phyloP scores from a whole-genome alignment of 2,113 vertebrate species.

The Hemibagrus wyckioides region DNA sequence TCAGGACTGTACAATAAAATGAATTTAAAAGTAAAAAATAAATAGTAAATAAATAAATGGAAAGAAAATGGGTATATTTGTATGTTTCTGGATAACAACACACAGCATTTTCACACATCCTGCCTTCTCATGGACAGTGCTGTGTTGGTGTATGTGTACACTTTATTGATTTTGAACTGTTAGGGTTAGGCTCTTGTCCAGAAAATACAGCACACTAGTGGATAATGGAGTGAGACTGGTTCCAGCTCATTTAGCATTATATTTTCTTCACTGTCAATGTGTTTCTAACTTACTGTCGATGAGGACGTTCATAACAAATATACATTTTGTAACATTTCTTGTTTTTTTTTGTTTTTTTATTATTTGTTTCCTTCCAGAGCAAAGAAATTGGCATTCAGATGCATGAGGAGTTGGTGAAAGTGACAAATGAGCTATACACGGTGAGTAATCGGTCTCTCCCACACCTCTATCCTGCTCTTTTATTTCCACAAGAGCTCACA shows the following conservation, averaged over 20 bases:
- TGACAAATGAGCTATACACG: slow-evolving; percentile 98
- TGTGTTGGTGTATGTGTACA: not conserved
- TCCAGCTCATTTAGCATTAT: not conserved
- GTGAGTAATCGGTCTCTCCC: slow-evolving; percentile 76
- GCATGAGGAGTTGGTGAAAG: slow-evolving; percentile 97
- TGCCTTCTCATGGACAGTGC: not conserved
- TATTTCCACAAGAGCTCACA: slow-evolving; percentile 29
- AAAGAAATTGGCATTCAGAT: slow-evolving; percentile 98
- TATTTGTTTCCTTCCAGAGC: slow-evolving; percentile 74
- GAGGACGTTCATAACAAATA: not conserved
- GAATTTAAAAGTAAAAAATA: not conserved
- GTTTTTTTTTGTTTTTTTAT: slow-evolving; percentile 60
- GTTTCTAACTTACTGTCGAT: not conserved
- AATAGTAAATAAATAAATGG: not conserved
- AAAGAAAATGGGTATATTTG: not conserved
- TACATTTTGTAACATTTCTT: slow-evolving; percentile 14
- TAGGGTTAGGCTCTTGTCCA: not conserved
- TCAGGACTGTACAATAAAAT: not conserved
- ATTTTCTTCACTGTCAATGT: not conserved
- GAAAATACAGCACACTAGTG: not conserved
- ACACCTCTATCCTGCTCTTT: slow-evolving; percentile 22
- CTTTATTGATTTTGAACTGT: not conserved
- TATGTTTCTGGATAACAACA: not conserved
- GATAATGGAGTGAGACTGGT: not conserved
- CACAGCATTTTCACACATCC: not conserved